Conservation (phyloP, 2,113 vertebrate species). For the Calidris pugnax region DNA sequence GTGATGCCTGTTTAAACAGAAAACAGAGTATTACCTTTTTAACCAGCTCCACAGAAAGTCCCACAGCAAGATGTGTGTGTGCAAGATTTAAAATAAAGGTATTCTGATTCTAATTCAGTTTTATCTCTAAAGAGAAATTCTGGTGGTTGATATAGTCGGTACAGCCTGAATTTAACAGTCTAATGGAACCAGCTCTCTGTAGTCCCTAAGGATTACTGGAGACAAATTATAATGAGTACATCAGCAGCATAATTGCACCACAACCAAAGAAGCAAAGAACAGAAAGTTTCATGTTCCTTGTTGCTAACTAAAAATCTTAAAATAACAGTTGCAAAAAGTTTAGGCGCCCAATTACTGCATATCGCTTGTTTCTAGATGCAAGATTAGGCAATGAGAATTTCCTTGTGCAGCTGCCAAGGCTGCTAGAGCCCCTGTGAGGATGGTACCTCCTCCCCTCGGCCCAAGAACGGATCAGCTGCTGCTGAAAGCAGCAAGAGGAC, state of each 20-base stretch:
- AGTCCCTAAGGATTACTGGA: constrained; percentile 21
- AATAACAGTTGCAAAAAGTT: constrained; percentile 1
- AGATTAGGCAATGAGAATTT: background rate
- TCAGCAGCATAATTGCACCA: background rate
- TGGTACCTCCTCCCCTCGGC: background rate
- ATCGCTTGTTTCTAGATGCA: background rate
- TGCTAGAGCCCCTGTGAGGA: background rate
- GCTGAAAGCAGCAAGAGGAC: background rate
- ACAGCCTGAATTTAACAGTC: background rate
- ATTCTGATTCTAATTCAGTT: background rate
- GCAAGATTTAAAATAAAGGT: background rate
- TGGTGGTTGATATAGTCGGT: background rate
- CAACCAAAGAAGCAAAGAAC: background rate
- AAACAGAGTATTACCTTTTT: background rate
- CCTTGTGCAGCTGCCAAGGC: background rate
- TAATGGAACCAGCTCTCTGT: background rate
- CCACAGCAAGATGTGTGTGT: background rate
- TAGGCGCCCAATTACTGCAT: background rate
- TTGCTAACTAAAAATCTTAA: constrained; percentile 29
- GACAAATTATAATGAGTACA: constrained; percentile 3
- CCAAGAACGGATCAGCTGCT: rapidly evolving
- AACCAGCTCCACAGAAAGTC: background rate
- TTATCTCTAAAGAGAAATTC: background rate
- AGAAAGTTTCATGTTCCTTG: background rate
- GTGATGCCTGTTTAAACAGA: background rate